Evolutionary conservation across 2,113 vertebrate species (phyloP).

Genomic region (Hucho hucho): DNA sequence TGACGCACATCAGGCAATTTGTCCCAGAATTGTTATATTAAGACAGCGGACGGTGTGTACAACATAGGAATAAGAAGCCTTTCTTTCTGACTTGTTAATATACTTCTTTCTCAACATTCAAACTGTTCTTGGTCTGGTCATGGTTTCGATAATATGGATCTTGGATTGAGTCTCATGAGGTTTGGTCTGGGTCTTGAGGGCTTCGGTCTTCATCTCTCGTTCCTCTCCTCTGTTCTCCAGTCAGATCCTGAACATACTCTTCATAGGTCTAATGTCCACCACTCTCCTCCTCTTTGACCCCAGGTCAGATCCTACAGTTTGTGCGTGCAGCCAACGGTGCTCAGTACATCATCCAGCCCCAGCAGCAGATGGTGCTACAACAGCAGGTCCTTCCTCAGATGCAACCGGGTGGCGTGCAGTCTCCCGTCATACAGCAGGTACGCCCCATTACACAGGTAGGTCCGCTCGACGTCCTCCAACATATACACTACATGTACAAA

Average conservation of each 20-base stretch:
- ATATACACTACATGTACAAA: background rate
- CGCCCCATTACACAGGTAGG: conserved; percentile 7
- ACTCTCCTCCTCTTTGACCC: background rate
- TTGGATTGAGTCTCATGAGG: too few species aligned
- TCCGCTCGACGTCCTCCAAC: background rate
- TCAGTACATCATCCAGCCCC: conserved; percentile 94
- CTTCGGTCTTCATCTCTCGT: background rate
- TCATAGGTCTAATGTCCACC: background rate
- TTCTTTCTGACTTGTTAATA: too few species aligned
- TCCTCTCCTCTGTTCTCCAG: background rate
- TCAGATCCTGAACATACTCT: background rate
- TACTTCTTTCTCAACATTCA: too few species aligned
- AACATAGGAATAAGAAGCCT: too few species aligned
- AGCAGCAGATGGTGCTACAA: conserved; percentile 92
- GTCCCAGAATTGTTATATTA: too few species aligned
- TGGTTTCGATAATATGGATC: too few species aligned
- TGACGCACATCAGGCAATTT: too few species aligned
- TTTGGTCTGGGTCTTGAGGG: too few species aligned
- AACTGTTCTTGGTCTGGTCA: too few species aligned
- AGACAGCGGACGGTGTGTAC: too few species aligned
- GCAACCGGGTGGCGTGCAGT: conserved; percentile 92
- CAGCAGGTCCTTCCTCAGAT: conserved; percentile 91
- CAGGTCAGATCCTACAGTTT: conserved; percentile 96
- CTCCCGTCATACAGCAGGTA: conserved; percentile 97
- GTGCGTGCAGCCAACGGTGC: conserved; percentile 89